These are phyloP conservation scores for Macrobrachium nipponense DNA, from an alignment of 1,140 invertebrate species.

Conservation along the genomic window DNA sequence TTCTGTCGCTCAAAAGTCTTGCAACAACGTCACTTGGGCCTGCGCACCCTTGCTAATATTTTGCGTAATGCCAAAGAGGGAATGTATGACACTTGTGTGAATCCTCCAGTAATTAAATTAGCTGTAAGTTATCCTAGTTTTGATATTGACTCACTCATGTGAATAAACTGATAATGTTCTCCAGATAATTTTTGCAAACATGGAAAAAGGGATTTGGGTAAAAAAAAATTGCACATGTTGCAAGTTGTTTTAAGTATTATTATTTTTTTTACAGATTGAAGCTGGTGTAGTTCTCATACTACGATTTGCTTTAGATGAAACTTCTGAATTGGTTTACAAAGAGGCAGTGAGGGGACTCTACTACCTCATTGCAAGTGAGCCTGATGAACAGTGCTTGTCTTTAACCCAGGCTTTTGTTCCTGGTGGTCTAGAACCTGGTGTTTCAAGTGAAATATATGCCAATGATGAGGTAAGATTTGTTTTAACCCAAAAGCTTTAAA, in stretches of 20 bases:
- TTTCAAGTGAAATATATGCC: conserved; percentile 54
- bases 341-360: conserved; percentile 68
- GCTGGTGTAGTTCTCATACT: conserved; percentile 70
- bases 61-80: conserved; percentile 68
- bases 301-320: conserved; percentile 71
- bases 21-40: conserved; percentile 69
- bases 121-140: conserved; percentile 56
- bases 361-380: conserved; percentile 67
- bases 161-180: no score
- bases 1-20: conserved; percentile 69
- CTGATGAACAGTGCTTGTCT: conserved; percentile 68
- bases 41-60: conserved; percentile 69
- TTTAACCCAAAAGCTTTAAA: no score
- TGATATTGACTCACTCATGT: neutral
- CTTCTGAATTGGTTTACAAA: conserved; percentile 66
- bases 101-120: conserved; percentile 66
- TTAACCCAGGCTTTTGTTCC: conserved; percentile 57
- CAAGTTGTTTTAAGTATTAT: neutral
- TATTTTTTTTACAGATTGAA: conserved; percentile 65
- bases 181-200: neutral
- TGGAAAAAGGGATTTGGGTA: neutral
- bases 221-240: no score
- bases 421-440: conserved; percentile 46
- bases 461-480: conserved; percentile 48
- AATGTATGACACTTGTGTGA: conserved; percentile 65